Evolutionary conservation across 2,888 invertebrate species (phyloP), one percentile per base, ranked within the genome.

Genomic region (Dolichomitus sp.): DNA sequence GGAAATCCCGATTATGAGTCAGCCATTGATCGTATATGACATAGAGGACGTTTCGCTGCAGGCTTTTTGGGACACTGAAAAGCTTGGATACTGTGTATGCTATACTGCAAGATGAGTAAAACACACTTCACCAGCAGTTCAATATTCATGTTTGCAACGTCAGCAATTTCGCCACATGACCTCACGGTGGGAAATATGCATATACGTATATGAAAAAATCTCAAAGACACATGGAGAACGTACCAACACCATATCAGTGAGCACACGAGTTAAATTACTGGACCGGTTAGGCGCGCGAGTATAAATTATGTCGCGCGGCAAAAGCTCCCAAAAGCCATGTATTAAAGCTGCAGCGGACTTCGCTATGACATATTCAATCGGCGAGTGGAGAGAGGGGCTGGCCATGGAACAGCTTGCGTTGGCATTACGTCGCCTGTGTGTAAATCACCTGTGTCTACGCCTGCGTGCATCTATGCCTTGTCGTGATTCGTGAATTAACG

Each of bases 301-400:
- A 48, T 81, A 82, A 85, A 81, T 85, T 82, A 85, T 85, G 79
- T 82, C 78, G 61, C 80, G 69, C 73, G 80, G 83, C 84, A 76
- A 85, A 84, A 84, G 82, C 76, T 76, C 80, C 77, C 63, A 65
- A 79, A 77, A 72, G 75, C 66, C 75, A 70, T 84, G 69, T 63
- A 76, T 84, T 79, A 72, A 72, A 83, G 74, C 79, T 79, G 37
- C 75, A 17, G 37, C 45, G 65, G 48, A 45, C n/a, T 30, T 78
- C 33, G 30, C 80, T 63, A 48, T 83, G 79, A 83, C 75, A 80
- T 48, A 76, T 83, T 76, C 69, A 76, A 72, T 79, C 68, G 57
- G 30, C 48, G 72, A 27, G 11, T 33, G 66, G 27, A 68, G 33
- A 54, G 14, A 23, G 72, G 50, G 19, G 23, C 59, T 65, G 45